Conservation (phyloP, 2,888 invertebrate species). For the Ectemnius cavifrons region DNA sequence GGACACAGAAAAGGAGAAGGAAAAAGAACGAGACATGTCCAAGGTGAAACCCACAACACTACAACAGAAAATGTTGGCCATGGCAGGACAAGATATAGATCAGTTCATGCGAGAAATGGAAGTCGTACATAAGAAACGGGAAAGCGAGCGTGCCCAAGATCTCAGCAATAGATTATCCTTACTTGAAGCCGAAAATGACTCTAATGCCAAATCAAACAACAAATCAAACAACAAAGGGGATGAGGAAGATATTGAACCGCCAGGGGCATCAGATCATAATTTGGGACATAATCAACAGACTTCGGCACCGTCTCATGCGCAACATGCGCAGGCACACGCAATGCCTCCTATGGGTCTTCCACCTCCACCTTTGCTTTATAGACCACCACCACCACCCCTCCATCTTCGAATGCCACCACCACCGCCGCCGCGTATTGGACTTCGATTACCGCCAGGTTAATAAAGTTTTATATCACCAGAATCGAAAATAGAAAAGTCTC, state of each 20-base stretch:
- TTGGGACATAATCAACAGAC: conserved; percentile 59
- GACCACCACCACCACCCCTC: conserved; percentile 80
- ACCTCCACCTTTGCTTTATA: conserved; percentile 80
- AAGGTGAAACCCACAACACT: conserved; percentile 85
- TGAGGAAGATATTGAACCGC: conserved; percentile 66
- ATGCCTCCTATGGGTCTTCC: conserved; percentile 79
- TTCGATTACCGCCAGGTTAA: conserved; percentile 79
- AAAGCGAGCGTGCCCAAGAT: conserved; percentile 83
- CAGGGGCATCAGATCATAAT: conserved; percentile 62
- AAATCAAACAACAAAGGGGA: conserved; percentile 59
- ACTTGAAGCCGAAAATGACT: conserved; percentile 68
- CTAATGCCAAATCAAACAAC: conserved; percentile 59
- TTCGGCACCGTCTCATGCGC: conserved; percentile 58
- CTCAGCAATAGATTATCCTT: conserved; percentile 80
- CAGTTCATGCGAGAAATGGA: conserved; percentile 97
- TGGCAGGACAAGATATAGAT: conserved; percentile 94
- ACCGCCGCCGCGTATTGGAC: conserved; percentile 78
- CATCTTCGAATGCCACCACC: conserved; percentile 79
- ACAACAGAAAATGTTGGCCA: conserved; percentile 92
- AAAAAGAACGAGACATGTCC: conserved; percentile 75
- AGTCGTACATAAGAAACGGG: conserved; percentile 88
- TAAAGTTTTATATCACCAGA: conserved; percentile 2
- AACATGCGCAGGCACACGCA: conserved; percentile 64
- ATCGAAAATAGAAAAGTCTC: neutral
- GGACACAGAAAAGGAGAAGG: conserved; percentile 72